A percentile compares a stretch with the other conserved stretches of the same genome.
Conservation (phyloP, 2,113 vertebrate genomes). For the Cynoglossus semilaevis region DNA sequence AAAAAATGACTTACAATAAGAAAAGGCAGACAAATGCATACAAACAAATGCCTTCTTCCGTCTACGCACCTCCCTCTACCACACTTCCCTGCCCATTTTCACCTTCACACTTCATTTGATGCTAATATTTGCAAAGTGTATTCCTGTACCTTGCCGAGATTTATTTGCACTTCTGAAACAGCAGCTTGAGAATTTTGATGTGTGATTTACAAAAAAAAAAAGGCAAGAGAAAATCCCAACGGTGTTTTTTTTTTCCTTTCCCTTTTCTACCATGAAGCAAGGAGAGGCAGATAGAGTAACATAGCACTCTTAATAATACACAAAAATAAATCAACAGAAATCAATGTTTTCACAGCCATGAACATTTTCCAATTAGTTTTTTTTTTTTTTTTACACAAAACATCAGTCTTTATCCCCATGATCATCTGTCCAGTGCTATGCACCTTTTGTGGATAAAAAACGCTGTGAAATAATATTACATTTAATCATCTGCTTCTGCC, state of each 20-base stretch:
- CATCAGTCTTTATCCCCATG: constrained; percentile 10
- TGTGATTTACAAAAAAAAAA: constrained; percentile 22
- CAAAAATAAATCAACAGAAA: too few species aligned
- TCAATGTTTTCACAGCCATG: constrained; percentile 15
- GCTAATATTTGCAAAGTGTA: constrained; percentile 58
- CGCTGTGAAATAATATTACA: constrained; percentile 18
- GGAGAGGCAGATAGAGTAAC: background rate
- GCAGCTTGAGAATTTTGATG: constrained; percentile 42
- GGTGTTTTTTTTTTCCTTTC: constrained; percentile 36
- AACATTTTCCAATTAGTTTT: background rate
- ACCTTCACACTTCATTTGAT: constrained; percentile 64
- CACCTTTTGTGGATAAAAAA: constrained; percentile 7
- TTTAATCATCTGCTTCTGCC: constrained; percentile 36
- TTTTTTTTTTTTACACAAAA: background rate
- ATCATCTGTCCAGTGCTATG: constrained; percentile 6
- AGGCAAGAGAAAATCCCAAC: constrained; percentile 12
- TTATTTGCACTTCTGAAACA: constrained; percentile 63
- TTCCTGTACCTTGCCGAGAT: constrained; percentile 44
- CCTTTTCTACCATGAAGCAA: constrained; percentile 12
- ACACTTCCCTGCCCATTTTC: constrained; percentile 19
- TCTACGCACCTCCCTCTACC: constrained; percentile 1
- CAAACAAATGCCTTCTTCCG: background rate
- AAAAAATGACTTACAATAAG: constrained; percentile 23
- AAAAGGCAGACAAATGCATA: background rate
- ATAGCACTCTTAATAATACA: background rate